A percentile compares a stretch with the other conserved stretches of the same genome.
Conservation (phyloP, 92 coral and sea anemone species). For the Epizoanthus scotinus region DNA sequence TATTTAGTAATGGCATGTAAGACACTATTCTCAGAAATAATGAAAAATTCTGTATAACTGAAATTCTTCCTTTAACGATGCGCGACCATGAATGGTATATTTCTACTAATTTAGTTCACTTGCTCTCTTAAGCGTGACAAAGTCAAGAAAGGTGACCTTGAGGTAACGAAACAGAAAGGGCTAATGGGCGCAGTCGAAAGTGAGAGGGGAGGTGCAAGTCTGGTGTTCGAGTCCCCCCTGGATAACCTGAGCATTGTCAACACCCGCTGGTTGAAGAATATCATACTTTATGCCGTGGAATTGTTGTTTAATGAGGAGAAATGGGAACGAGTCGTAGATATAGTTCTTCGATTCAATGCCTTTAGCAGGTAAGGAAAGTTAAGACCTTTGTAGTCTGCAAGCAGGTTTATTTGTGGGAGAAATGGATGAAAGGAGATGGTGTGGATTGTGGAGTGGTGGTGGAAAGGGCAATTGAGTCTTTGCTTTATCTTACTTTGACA, state of each 20-base stretch:
- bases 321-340: conserved; percentile 89
- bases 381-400: no score
- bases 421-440: no score
- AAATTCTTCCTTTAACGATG: no score
- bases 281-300: conserved; percentile 76
- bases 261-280: conserved; percentile 88
- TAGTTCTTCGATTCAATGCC: conserved; percentile 85
- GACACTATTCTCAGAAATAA: no score
- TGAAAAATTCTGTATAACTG: no score
- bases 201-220: conserved; percentile 93
- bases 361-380: conserved; percentile 67
- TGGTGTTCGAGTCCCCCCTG: conserved; percentile 84
- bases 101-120: background rate
- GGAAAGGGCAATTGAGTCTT: no score
- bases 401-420: no score
- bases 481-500: no score
- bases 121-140: conserved; percentile 59
- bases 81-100: no score
- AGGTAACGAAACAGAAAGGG: conserved; percentile 62
- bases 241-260: conserved; percentile 75
- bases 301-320: conserved; percentile 86
- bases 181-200: conserved; percentile 90
- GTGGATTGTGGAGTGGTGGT: no score
- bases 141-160: conserved; percentile 75
- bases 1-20: no score